A percentile compares a stretch with the other conserved stretches of the same genome.
phyloP scores from a whole-genome alignment of 37 sponge, comb jelly and placozoan genomes.

The Hormiphora californensis region DNA sequence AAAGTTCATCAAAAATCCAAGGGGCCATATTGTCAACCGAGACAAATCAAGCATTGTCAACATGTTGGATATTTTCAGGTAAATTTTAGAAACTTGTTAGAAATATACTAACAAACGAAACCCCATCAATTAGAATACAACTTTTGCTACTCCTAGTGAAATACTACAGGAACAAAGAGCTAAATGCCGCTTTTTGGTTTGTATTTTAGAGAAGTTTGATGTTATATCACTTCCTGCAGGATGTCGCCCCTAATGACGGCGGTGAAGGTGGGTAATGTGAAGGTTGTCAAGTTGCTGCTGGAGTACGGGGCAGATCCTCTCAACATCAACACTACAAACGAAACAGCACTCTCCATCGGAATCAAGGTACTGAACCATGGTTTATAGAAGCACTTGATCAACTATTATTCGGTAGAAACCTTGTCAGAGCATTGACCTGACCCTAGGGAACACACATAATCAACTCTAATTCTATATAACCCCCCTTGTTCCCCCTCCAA shows the following conservation, averaged over 20 bases:
- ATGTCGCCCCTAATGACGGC: not conserved
- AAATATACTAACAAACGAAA: too few relatives aligned
- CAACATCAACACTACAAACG: not conserved
- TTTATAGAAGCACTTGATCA: too few relatives aligned
- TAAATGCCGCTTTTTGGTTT: too few relatives aligned
- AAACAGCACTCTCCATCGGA: constrained; percentile 1
- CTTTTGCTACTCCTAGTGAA: too few relatives aligned
- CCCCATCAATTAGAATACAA: too few relatives aligned
- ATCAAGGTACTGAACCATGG: too few relatives aligned
- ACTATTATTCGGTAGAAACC: not conserved
- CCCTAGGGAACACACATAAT: not conserved
- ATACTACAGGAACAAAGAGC: too few relatives aligned
- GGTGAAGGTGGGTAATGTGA: not conserved
- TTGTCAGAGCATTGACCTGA: not conserved
- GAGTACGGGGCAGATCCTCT: not conserved
- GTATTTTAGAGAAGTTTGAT: not conserved
- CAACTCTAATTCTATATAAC: not conserved
- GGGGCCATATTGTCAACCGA: not conserved
- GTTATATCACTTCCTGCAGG: not conserved
- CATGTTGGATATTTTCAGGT: not conserved
- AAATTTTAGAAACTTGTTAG: not conserved
- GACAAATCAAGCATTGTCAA: not conserved
- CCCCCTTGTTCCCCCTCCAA: not conserved
- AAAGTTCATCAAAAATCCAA: not conserved
- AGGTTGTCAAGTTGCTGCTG: not conserved